phyloP scores from a whole-genome alignment of 2,113 vertebrate species.

The Cololabis saira region DNA sequence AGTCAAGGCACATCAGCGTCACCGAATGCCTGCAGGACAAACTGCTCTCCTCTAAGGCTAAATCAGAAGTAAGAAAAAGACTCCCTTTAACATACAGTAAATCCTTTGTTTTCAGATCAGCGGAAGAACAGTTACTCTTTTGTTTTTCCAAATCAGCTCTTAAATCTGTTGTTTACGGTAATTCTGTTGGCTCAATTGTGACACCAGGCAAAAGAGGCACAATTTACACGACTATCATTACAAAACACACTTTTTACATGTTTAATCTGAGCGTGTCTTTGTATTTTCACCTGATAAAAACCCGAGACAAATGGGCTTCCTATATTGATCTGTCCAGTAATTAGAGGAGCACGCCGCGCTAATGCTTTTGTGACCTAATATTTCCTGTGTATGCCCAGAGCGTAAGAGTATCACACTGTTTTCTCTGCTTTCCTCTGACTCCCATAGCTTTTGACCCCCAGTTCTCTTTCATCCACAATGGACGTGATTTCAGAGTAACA shows the following conservation, averaged over 20 bases:
- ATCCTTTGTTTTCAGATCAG: conserved; percentile 3
- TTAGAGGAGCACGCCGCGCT: conserved; percentile 13
- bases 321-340: conserved; percentile 36
- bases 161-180: no score
- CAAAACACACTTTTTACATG: not conserved
- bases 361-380: conserved; percentile 35
- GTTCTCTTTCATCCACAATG: not conserved
- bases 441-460: conserved; percentile 34
- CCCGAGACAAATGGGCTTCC: conserved; percentile 8
- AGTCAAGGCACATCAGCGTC: conserved; percentile 64
- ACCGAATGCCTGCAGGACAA: conserved; percentile 47
- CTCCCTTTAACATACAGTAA: conserved; percentile 2
- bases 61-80: conserved; percentile 34
- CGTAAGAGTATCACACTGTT: conserved; percentile 6
- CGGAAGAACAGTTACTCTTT: not conserved
- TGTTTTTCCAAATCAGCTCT: not conserved
- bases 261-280: conserved; percentile 1
- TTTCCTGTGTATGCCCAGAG: conserved; percentile 23
- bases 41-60: conserved; percentile 23
- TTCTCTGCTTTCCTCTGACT: conserved; percentile 20
- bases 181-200: no score
- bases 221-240: not conserved
- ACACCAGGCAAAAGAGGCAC: not conserved
- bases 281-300: not conserved
- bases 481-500: conserved; percentile 56